Evolutionary conservation across 2,797 vertebrate species (phyloP).

Genomic region (Sphaeramia orbicularis): DNA sequence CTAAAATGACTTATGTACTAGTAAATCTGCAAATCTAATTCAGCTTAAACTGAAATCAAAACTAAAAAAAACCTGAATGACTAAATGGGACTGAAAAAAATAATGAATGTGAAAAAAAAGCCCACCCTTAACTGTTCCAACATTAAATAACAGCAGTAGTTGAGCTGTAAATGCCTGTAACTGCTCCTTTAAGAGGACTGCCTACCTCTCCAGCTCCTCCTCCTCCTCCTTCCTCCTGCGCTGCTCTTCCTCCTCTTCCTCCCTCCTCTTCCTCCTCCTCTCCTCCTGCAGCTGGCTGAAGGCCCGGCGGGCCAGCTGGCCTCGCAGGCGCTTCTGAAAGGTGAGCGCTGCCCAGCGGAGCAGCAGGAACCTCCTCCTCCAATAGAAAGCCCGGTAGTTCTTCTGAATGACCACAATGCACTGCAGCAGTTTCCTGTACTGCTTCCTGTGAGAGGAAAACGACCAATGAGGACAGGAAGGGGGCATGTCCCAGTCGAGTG

Average conservation of each 20-base stretch:
- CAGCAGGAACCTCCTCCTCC: conserved; percentile 89
- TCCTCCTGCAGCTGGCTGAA: conserved; percentile 85
- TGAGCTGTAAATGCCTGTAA: background rate
- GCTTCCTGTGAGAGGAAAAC: conserved; percentile 82
- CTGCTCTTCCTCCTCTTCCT: conserved; percentile 71
- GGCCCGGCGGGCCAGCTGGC: conserved; percentile 88
- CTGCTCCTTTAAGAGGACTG: background rate
- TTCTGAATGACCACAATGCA: conserved; percentile 94
- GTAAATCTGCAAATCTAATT: no score
- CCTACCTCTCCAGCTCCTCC: conserved; percentile 85
- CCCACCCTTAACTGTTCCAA: no score
- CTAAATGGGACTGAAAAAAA: no score
- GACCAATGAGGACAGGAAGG: no score
- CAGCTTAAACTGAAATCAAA: no score
- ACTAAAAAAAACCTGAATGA: no score
- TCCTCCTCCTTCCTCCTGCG: conserved; percentile 69
- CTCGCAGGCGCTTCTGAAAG: conserved; percentile 91
- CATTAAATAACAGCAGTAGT: background rate
- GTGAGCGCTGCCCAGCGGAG: conserved; percentile 90
- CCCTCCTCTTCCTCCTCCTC: conserved; percentile 66
- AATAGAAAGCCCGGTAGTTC: conserved; percentile 91
- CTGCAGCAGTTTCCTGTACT: conserved; percentile 89
- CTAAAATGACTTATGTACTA: no score
- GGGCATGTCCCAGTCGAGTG: no score
- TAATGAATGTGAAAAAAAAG: no score